Base-by-base conservation (phyloP, 2,888 invertebrate genomes). In the Silvanus unidentatus region DNA sequence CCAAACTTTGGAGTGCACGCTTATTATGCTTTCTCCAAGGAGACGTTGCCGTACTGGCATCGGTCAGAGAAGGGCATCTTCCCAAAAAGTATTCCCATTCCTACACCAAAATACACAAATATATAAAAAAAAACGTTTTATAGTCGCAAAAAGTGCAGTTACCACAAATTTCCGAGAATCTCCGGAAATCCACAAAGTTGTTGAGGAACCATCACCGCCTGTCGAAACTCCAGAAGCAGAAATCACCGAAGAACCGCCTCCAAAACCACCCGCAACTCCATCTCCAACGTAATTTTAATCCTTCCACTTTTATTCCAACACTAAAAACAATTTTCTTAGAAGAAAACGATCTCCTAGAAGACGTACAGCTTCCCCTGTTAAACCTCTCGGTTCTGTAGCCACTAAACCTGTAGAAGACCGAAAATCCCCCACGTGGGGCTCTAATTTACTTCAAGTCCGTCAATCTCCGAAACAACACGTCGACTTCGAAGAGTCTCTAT, bases 1-100 rank as follows among this genome's bases (percentile, higher is more conserved):
- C 73, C 74, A 27, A 64, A 70, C 45, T 75, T 73, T 57, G 76
- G 76, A 1, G 66, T 74, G 10, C 76, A 77, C 44, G 73, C 70
- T n/a, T 77, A 71, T 52, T 76, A 74, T 52, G 77, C 75, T 1
- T 59, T 72, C 37, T 75, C 75, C 6, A 66, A 59, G 12, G 70
- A 74, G 45, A 73, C 74, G 1, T 47, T 76, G 10, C 55, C 66
- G n/a, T 59, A 59, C 27, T 75, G 75, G 75, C 57, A 64, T 8
- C 61, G 65, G 34, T 43, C 66, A 2, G 66, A 72, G 8, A 65
- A 62, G 32, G 67, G 63, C 1, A 52, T 68, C 8, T 56, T 71
- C 40, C 68, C 70, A 8, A 66, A 64, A 64, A 59, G 65, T 57
- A 44, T 16, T 12, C 27, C 32, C 1, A 29, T 10, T 13, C 14